phyloP scores from a whole-genome alignment of 1,140 invertebrate species.

The Neuroterus valhalla region DNA sequence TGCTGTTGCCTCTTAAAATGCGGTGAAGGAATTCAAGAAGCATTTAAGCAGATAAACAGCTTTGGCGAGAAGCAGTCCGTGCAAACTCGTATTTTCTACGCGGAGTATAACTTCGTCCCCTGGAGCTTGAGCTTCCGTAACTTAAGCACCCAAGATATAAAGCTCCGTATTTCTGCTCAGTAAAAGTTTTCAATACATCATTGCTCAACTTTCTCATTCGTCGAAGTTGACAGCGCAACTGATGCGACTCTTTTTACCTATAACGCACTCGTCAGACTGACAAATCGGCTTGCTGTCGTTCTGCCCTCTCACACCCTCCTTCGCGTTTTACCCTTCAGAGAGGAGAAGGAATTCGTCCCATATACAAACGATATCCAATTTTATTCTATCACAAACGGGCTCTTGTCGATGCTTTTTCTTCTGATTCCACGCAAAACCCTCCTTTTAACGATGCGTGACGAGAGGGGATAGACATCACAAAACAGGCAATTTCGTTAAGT shows the following conservation, averaged over 20 bases:
- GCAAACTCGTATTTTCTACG: conserved; percentile 24
- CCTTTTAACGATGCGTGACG: not conserved
- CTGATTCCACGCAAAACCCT: not conserved
- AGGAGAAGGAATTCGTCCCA: not conserved
- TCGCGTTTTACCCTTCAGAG: not conserved
- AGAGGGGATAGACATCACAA: not conserved
- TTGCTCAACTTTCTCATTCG: conserved; percentile 7
- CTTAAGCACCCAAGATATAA: conserved; percentile 22
- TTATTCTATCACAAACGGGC: not conserved
- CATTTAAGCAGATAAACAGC: conserved; percentile 31
- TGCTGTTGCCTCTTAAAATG: conserved; percentile 26
- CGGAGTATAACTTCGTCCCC: conserved; percentile 14
- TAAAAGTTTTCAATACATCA: conserved; percentile 28
- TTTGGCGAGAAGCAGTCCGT: conserved; percentile 26
- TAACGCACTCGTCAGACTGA: not conserved
- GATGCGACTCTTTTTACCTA: conserved; percentile 2
- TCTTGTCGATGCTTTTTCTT: not conserved
- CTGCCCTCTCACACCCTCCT: not conserved
- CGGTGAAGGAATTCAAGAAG: conserved; percentile 26
- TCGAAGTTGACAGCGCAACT: not conserved
- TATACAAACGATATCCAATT: not conserved
- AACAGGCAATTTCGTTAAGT: not conserved
- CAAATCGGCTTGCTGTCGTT: not conserved
- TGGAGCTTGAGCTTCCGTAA: conserved; percentile 28
- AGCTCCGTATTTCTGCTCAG: not conserved